Conservation (phyloP, 37 sponge, comb jelly and placozoan genomes). For the Lycopodina hypogea region DNA sequence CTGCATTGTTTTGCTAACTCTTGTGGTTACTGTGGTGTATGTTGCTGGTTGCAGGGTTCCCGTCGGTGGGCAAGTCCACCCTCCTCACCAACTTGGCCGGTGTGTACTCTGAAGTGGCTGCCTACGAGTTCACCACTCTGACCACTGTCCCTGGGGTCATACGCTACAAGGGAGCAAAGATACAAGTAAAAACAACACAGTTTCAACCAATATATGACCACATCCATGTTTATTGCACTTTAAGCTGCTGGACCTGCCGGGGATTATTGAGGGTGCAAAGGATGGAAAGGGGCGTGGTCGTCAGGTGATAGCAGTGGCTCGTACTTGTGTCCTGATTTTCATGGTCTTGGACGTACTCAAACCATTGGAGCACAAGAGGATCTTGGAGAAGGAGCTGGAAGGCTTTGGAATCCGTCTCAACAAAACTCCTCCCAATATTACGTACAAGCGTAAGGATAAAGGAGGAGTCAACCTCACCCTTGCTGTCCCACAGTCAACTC, state of each 20-base stretch:
- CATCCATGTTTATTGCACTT: not conserved
- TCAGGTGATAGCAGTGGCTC: conserved; percentile 95
- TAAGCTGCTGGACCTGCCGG: conserved; percentile 95
- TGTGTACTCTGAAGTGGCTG: conserved; percentile 98
- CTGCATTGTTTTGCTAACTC: not conserved
- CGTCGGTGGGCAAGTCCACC: conserved; percentile 97
- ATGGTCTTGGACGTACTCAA: conserved; percentile 97
- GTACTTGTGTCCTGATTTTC: conserved; percentile 95
- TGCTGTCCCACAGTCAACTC: conserved; percentile 68
- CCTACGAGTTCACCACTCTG: conserved; percentile 98
- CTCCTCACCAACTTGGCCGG: conserved; percentile 95
- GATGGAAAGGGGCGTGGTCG: conserved; percentile 98
- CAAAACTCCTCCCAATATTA: conserved; percentile 92
- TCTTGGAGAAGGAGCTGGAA: conserved; percentile 94
- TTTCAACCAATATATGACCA: not conserved
- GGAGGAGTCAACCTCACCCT: conserved; percentile 94
- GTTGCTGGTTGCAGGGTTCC: conserved; percentile 69
- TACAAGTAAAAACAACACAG: conserved; percentile 49
- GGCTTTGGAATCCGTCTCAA: conserved; percentile 98
- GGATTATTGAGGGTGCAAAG: conserved; percentile 99
- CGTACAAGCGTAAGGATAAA: conserved; percentile 91
- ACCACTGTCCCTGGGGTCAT: conserved; percentile 95
- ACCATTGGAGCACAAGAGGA: conserved; percentile 91
- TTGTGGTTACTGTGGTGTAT: not conserved
- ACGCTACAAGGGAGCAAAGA: conserved; percentile 93